These are phyloP conservation scores for Heliangelus exortis DNA, from an alignment of 2,797 vertebrate species.

Conservation along the genomic window DNA sequence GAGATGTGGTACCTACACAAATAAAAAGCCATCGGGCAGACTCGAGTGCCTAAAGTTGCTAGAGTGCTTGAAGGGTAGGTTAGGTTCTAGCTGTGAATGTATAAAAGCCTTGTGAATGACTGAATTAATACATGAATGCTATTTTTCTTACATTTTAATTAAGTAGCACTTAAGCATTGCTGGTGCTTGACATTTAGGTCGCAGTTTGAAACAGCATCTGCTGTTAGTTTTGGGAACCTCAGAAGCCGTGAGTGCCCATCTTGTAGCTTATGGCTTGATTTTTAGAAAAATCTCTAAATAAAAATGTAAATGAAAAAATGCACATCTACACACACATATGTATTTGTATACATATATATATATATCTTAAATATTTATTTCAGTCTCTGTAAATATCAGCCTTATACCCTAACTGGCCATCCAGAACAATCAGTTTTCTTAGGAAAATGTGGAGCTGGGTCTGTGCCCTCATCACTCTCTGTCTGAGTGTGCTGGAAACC, in stretches of 20 bases:
- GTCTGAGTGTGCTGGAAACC: fast-evolving
- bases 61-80: background rate
- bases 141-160: constrained; percentile 25
- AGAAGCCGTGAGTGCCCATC: background rate
- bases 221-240: background rate
- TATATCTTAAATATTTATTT: background rate
- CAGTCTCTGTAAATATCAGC: background rate
- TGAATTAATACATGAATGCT: background rate
- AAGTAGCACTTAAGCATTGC: background rate
- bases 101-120: background rate
- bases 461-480: fast-evolving
- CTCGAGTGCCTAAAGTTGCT: background rate
- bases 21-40: background rate
- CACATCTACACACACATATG: no score
- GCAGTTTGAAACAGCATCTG: background rate
- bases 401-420: background rate
- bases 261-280: background rate
- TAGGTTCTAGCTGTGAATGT: background rate
- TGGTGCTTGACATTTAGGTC: constrained; percentile 47
- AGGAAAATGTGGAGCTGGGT: background rate
- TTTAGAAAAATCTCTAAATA: background rate
- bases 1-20: background rate
- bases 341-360: no score
- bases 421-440: background rate
- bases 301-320: background rate